Percentiles rank a stretch among this genome's conserved stretches.
Conservation (phyloP, 2,888 invertebrate genomes). For the Leptopilina drosophilae region DNA sequence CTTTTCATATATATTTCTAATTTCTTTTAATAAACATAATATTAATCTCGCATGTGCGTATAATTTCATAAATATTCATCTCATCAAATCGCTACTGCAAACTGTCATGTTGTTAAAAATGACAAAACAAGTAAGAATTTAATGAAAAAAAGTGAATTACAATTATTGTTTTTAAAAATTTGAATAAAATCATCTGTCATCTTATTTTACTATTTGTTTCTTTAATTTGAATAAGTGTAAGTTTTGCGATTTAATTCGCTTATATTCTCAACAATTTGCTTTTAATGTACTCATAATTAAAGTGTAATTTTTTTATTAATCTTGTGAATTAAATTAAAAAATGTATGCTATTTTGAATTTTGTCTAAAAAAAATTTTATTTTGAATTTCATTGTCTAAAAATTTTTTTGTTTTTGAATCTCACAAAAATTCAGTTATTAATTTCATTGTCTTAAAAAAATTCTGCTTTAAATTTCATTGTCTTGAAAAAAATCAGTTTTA, state of each 20-base stretch:
- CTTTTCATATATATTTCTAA: background rate
- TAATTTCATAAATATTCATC: conserved; percentile 8
- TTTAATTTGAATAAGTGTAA: background rate
- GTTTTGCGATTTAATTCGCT: background rate
- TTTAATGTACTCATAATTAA: background rate
- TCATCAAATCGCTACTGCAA: background rate
- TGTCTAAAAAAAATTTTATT: too few relatives aligned
- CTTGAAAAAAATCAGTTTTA: too few relatives aligned
- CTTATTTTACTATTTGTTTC: background rate
- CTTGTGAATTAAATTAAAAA: too few relatives aligned
- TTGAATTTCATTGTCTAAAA: too few relatives aligned
- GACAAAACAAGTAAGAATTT: background rate
- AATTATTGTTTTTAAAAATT: background rate
- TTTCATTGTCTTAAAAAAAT: too few relatives aligned
- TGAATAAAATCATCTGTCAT: background rate
- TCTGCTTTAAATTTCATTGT: too few relatives aligned
- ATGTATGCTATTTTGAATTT: too few relatives aligned
- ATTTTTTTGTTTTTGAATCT: too few relatives aligned
- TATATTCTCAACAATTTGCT: background rate
- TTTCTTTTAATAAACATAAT: background rate
- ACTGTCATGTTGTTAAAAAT: background rate
- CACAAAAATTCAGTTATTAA: too few relatives aligned
- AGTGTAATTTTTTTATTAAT: too few relatives aligned
- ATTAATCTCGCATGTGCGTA: background rate
- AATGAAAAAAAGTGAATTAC: background rate